Evolutionary conservation across 92 coral and sea anemone species (phyloP), one percentile per base, ranked within the genome.

Genomic region (Bergia puertoricense): DNA sequence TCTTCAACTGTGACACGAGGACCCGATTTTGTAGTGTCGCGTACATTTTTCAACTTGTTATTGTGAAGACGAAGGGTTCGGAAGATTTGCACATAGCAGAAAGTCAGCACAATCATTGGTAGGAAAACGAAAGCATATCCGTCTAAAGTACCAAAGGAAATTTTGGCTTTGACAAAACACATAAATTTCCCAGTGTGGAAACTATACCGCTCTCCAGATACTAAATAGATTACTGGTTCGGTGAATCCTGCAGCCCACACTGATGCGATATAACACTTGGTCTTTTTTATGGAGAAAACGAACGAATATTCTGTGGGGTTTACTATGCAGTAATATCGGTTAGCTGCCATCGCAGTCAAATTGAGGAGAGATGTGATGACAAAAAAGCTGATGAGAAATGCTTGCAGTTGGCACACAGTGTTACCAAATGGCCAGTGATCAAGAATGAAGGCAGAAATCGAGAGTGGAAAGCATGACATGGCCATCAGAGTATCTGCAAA

Each of bases 401-500:
- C 94, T 22, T 89, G 72, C 62, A 73, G 74, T 72, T 73, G 30
- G 54, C 95, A 93, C 8, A 85, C 89, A 43, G 41, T 36, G 23
- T 89, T 81, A 16, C 91, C 92, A 4, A 92, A 82, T 14, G 88
- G 67, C 94, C 94, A 92, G 68, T 36, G 22, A 0, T 42, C 91
- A 18, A 79, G 51, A 38, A 92, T 36, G 4, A 92, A 30, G 1
- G 94, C 88, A 36, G 85, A 81, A 48, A 71, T 65, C 50, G 94
- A 86, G 23, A 91, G 81, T 5, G 95, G 95, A 92, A 91, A 89
- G 89, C 88, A 91, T 85, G 88, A n/a, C 18, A 82, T 84, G 18
- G 95, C 88, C 46, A 91, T 93, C 66, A 91, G 75, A 43, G 89
- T 71, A 62, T 93, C 95, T 5, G 95, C 92, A 30, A 82, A 88